Evolutionary conservation across 2,797 vertebrate genomes (phyloP), one percentile per base, ranked within the genome.

Genomic region (Malacoctenus gilli): DNA sequence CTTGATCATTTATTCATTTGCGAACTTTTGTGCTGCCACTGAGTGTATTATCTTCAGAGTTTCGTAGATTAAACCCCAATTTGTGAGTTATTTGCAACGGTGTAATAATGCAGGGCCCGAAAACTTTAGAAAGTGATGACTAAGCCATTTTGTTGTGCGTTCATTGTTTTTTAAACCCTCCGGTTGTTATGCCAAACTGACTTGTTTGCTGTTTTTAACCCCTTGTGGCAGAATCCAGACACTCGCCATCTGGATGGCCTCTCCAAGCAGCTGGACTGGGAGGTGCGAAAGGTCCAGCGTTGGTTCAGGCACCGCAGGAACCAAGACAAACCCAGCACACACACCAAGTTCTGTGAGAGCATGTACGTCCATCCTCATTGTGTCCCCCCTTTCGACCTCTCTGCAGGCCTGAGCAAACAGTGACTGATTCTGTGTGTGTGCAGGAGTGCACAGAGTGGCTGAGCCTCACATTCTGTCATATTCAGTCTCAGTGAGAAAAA

Each of bases 221-320:
- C 53, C 15, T 35, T 37, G 23, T 63, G 44, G 21, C 89, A 99
- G 97, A 93, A 83, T 85, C 97, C 97, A 63, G 95, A 96, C 89
- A 87, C 90, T 2, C 93, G 86, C 25, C 93, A 94, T 75, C 92
- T 98, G 58, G 91, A 95, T 30, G 96, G 96, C 30, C 85, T 98
- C 30, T 95, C 96, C 22, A 99, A 99, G 80, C 97, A 99, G 84
- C 92, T 99, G 76, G 97, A 98, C 92, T 98, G 96, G 95, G 94
- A 98, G 37, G 91, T 95, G 56, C 91, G 93, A 31, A 97, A 95
- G 88, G 92, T 99, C 84, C 95, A 98, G 83, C 93, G 94, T 71
- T 99, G 97, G 97, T 98, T 99, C 90, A 91, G 96, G 35, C 95
- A 93, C 22, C 92, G 96, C 72, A 92, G 97, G 89, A 98, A 95